A percentile compares a stretch with the other conserved stretches of the same genome.
Evolutionary conservation across 2,113 vertebrate species (phyloP).

Genomic region (Petaurus breviceps): DNA sequence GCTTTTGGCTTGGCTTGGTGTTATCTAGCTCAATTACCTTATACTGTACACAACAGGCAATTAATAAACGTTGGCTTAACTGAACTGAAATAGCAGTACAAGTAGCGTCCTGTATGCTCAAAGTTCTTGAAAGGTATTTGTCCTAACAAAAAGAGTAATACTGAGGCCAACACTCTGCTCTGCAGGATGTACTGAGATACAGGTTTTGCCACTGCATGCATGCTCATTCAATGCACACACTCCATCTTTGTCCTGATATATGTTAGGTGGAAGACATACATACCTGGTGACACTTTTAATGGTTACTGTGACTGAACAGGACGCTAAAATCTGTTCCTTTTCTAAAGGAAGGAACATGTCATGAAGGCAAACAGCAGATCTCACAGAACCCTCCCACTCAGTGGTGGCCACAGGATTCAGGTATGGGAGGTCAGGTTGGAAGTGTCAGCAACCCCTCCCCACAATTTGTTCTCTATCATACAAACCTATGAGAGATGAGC

Average conservation of each 20-base stretch:
- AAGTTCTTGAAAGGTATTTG: neutral
- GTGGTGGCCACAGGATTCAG: neutral
- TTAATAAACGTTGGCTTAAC: neutral
- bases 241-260: slow-evolving; percentile 28
- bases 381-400: neutral
- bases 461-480: neutral
- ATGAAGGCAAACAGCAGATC: neutral
- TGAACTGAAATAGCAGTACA: neutral
- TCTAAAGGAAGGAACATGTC: slow-evolving; percentile 25
- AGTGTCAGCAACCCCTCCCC: neutral
- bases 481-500: neutral
- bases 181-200: slow-evolving; percentile 10
- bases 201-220: slow-evolving; percentile 28
- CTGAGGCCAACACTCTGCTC: neutral
- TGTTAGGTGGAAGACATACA: neutral
- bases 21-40: neutral
- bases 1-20: neutral
- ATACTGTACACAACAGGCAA: neutral
- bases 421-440: neutral
- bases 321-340: slow-evolving; percentile 14
- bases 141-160: slow-evolving; percentile 25
- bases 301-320: neutral
- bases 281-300: slow-evolving; percentile 17
- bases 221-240: slow-evolving; percentile 59
- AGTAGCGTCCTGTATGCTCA: neutral